Percentiles rank a stretch among this genome's conserved stretches.
These are phyloP conservation scores for Trachemys scripta DNA, from an alignment of 2,113 vertebrate genomes.

Conservation along the genomic window DNA sequence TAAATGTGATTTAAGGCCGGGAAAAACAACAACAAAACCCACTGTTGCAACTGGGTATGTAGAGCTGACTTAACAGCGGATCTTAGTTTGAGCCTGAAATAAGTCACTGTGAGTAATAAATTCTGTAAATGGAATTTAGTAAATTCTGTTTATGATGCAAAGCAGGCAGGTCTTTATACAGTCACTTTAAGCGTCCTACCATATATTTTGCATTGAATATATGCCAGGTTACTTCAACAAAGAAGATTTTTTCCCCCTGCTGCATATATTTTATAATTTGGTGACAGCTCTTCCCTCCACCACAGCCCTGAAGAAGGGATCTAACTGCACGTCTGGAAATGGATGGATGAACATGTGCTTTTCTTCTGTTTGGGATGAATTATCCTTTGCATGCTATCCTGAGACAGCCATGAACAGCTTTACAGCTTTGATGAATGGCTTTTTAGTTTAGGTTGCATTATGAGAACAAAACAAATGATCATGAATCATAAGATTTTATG, in stretches of 20 bases:
- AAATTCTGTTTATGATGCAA: not conserved
- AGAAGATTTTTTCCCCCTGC: not conserved
- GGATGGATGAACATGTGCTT: slow-evolving; percentile 74
- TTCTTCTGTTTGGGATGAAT: slow-evolving; percentile 77
- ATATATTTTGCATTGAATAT: not conserved
- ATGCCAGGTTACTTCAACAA: not conserved
- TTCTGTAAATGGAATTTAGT: not conserved
- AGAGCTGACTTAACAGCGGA: not conserved
- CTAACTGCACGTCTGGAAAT: not conserved
- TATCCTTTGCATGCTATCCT: slow-evolving; percentile 77
- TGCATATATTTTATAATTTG: not conserved
- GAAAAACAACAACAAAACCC: not conserved
- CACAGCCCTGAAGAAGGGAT: fast-evolving
- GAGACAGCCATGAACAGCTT: slow-evolving; percentile 76
- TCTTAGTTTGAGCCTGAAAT: not conserved
- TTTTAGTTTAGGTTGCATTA: slow-evolving; percentile 81
- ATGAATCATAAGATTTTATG: slow-evolving; percentile 83
- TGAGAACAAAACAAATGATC: slow-evolving; percentile 85
- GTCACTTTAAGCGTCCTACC: not conserved
- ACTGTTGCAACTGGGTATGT: fast-evolving
- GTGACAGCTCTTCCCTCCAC: not conserved
- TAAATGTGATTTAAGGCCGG: not conserved
- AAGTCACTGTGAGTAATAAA: not conserved
- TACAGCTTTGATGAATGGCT: slow-evolving; percentile 79
- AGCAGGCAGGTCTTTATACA: not conserved